Evolutionary conservation across 2,888 invertebrate genomes (phyloP).

Genomic region (Ennomos quercinarius): DNA sequence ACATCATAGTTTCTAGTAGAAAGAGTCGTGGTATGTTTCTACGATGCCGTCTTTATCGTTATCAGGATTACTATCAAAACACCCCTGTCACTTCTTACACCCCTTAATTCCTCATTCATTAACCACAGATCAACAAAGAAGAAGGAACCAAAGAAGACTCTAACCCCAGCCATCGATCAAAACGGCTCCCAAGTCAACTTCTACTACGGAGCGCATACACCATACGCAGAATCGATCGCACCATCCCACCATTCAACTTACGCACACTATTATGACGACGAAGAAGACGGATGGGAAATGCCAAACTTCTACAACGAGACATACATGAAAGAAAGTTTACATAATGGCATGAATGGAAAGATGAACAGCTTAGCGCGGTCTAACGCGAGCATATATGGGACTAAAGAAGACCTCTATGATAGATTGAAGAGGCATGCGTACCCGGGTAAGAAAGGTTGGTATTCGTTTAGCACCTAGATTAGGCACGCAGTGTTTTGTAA

Average conservation of each 20-base stretch:
- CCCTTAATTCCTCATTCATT: neutral
- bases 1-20: too few relatives aligned
- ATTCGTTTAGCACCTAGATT: constrained; percentile 73
- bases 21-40: too few relatives aligned
- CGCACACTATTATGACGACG: constrained; percentile 97
- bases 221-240: constrained; percentile 97
- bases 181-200: constrained; percentile 98
- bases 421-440: constrained; percentile 98
- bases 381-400: constrained; percentile 97
- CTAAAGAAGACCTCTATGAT: constrained; percentile 98
- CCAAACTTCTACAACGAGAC: constrained; percentile 98
- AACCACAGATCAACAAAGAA: constrained; percentile 90
- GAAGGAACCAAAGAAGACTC: constrained; percentile 96
- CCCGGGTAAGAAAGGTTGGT: constrained; percentile 96
- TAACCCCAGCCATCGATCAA: constrained; percentile 95
- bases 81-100: too few relatives aligned
- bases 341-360: constrained; percentile 93
- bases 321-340: constrained; percentile 97
- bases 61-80: too few relatives aligned
- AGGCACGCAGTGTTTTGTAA: constrained; percentile 60
- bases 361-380: constrained; percentile 97
- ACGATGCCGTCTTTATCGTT: too few relatives aligned
- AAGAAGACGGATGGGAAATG: constrained; percentile 99
- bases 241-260: constrained; percentile 98
- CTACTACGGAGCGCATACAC: constrained; percentile 97